Conservation (phyloP, 1,140 invertebrate species). For the Drosophila saltans region DNA sequence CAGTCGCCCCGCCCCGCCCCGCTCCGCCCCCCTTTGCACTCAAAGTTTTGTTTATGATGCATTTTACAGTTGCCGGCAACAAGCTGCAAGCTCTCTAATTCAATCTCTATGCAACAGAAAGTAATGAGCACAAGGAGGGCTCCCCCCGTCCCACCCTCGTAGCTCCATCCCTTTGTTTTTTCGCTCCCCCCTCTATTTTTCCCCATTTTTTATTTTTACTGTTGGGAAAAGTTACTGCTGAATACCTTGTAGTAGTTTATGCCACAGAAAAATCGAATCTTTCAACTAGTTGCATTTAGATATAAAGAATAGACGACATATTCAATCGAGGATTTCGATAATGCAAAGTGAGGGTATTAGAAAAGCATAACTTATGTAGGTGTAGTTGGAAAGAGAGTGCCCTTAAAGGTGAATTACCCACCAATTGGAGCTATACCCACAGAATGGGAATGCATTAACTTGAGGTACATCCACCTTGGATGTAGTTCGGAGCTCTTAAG, state of each 20-base stretch:
- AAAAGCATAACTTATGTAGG: neutral
- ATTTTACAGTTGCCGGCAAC: conserved; percentile 12
- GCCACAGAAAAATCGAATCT: neutral
- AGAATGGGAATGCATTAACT: too few relatives aligned
- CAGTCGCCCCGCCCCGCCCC: neutral
- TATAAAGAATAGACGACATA: neutral
- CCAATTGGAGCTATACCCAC: too few relatives aligned
- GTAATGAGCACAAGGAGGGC: neutral
- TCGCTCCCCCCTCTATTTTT: too few relatives aligned
- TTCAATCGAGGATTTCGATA: conserved; percentile 4
- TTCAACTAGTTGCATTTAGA: neutral
- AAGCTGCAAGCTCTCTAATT: neutral
- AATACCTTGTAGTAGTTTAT: neutral
- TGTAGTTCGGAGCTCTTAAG: too few relatives aligned
- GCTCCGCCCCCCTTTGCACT: neutral
- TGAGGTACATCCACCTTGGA: too few relatives aligned
- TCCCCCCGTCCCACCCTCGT: neutral
- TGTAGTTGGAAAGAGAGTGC: too few relatives aligned
- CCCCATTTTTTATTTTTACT: too few relatives aligned
- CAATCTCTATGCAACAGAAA: conserved; percentile 3
- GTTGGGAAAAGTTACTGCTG: too few relatives aligned
- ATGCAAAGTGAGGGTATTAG: neutral
- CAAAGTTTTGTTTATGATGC: conserved; percentile 23
- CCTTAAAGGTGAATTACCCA: too few relatives aligned
- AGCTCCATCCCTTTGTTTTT: too few relatives aligned